Conservation (phyloP, 2,113 vertebrate species). For the Syngnathus scovelli region DNA sequence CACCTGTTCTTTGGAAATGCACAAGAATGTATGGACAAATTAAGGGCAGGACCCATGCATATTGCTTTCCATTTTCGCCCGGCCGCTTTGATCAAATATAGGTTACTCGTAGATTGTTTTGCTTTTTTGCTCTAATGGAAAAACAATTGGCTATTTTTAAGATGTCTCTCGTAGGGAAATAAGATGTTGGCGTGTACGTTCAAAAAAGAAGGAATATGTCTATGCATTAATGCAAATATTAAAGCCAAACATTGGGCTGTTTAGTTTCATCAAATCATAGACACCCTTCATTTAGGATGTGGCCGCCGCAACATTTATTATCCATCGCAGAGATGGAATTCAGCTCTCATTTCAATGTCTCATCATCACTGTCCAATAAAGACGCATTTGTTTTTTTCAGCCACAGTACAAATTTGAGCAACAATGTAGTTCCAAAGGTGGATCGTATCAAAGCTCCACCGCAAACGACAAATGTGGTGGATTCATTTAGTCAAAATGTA, state of each 20-base stretch:
- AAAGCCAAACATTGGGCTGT: conserved; percentile 46
- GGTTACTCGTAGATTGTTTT: conserved; percentile 59
- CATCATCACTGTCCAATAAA: neutral
- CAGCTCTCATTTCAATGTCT: neutral
- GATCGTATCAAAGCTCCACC: too few relatives aligned
- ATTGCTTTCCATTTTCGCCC: conserved; percentile 63
- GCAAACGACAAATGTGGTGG: too few relatives aligned
- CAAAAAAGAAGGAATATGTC: conserved; percentile 39
- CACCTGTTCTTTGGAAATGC: conserved; percentile 57
- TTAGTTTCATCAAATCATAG: conserved; percentile 36
- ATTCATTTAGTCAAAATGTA: too few relatives aligned
- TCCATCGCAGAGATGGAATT: conserved; percentile 3
- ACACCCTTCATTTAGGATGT: conserved; percentile 35
- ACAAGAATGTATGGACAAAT: conserved; percentile 74
- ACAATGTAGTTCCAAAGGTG: too few relatives aligned
- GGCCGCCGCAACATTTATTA: conserved; percentile 2
- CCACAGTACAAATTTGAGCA: too few relatives aligned
- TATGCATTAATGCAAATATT: conserved; percentile 63
- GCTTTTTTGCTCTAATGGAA: conserved; percentile 55
- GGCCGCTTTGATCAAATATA: conserved; percentile 64
- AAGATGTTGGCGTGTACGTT: conserved; percentile 53
- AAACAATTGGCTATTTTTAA: conserved; percentile 74
- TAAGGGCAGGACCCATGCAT: conserved; percentile 72
- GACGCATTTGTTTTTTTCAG: neutral
- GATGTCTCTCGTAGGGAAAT: conserved; percentile 65